Base-by-base conservation (phyloP, 2,113 vertebrate species). In the Anoplopoma fimbria region DNA sequence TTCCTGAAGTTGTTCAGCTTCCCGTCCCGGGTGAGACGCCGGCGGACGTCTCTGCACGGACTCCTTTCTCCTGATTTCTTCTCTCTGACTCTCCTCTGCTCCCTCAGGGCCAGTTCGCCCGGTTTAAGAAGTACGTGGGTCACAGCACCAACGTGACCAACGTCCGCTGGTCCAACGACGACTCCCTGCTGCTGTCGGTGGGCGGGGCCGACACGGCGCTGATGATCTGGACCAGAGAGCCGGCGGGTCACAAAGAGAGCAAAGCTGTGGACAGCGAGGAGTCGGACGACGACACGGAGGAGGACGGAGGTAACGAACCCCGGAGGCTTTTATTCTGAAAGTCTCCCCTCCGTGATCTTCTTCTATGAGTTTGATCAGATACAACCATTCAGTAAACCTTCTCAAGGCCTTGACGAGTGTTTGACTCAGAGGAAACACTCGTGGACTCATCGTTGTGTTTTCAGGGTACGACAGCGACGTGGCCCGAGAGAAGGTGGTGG, bases 391-490 rank as follows among this genome's bases (percentile, higher is more conserved):
- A n/a, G n/a, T n/a, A n/a, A 42, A 42, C 40, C 40, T 2, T 42
- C 13, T 42, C 9, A 42, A 42, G 40, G 40, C 6, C 6, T 40
- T 40, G 38, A 40, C 38, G 12, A 42, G 14, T 42, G 40, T 42
- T 42, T 42, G 40, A 42, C 40, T 42, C 40, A 1, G n/a, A n/a
- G n/a, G n/a, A n/a, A n/a, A n/a, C n/a, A n/a, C n/a, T n/a, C n/a
- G 8, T n/a, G 21, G 23, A 45, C 42, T 45, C 49, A 4, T 19
- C 4, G 27, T 10, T n/a, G 33, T 38, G 45, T 63, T 51, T 80
- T 61, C 93, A 99, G 98, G 98, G 25, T 99, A 99, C 34, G 98
- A 99, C 93, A 99, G 98, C 12, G 98, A 99, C 3, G 97, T 99
- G 38, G 97, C 97, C 10, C 95, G 96, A 75, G 98, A 99, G 89